Evolutionary conservation across 2,113 vertebrate genomes (phyloP).

Genomic region (Cygnus atratus): DNA sequence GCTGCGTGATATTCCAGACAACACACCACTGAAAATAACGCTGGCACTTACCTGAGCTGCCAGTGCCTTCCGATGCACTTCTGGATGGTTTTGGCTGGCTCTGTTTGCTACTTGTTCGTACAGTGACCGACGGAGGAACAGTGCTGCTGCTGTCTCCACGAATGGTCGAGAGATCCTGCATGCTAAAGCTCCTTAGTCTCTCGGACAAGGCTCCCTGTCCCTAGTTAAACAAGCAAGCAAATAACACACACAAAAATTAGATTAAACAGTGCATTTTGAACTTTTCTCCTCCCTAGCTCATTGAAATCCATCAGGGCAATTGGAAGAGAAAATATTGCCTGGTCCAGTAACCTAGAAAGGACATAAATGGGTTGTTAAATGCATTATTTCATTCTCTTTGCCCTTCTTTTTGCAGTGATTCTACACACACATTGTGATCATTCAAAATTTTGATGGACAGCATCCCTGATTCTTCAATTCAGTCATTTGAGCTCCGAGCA

Average conservation of each 20-base stretch:
- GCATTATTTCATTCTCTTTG: background rate
- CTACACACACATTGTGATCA: background rate
- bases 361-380: background rate
- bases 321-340: background rate
- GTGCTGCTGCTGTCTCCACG: conserved; percentile 79
- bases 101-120: conserved; percentile 79
- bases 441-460: background rate
- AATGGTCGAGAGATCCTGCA: conserved; percentile 94
- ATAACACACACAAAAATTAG: background rate
- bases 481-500: background rate
- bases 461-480: background rate
- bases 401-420: background rate
- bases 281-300: background rate
- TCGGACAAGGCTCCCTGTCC: conserved; percentile 96
- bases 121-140: conserved; percentile 63
- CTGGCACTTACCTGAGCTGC: conserved; percentile 80
- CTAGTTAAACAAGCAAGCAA: conserved; percentile 70
- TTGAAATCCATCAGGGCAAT: background rate
- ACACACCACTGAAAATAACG: background rate
- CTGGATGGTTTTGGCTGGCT: conserved; percentile 86
- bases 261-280: background rate
- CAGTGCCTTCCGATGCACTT: conserved; percentile 88
- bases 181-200: conserved; percentile 96
- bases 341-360: background rate
- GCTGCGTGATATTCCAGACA: background rate